A percentile compares a stretch with the other conserved stretches of the same genome.
Conservation (phyloP, 2,797 vertebrate genomes). For the Alauda arvensis region DNA sequence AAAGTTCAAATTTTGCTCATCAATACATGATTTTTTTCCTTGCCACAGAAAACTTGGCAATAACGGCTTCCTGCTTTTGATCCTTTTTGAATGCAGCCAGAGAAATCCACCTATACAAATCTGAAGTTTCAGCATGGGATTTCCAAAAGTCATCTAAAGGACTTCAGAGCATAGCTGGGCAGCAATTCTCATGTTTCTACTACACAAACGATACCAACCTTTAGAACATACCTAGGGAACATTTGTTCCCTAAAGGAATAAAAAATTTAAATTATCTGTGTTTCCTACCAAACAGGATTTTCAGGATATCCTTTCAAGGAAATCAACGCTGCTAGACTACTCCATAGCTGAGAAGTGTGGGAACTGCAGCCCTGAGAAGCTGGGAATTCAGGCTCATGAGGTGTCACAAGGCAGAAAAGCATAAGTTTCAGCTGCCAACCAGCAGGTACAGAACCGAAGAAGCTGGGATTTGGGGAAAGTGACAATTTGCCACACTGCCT, state of each 20-base stretch:
- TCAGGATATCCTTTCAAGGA: conserved; percentile 25
- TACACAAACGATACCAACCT: neutral
- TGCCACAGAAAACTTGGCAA: neutral
- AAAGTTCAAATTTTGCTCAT: conserved; percentile 29
- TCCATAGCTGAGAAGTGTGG: neutral
- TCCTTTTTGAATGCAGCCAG: neutral
- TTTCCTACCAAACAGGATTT: conserved; percentile 27
- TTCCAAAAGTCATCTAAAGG: conserved; percentile 7
- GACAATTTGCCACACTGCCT: neutral
- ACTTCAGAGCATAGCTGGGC: neutral
- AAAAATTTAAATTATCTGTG: conserved; percentile 7
- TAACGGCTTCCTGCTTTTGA: neutral
- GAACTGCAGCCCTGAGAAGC: neutral
- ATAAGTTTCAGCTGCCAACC: neutral
- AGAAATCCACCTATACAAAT: neutral
- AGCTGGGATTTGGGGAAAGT: neutral
- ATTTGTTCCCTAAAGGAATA: conserved; percentile 1
- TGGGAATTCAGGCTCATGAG: neutral
- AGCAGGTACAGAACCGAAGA: neutral
- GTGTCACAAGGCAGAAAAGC: neutral
- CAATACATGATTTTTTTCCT: neutral
- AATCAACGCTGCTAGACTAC: neutral
- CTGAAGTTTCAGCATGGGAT: neutral
- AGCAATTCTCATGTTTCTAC: neutral
- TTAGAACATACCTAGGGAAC: neutral